phyloP scores from a whole-genome alignment of 37 sponge, comb jelly and placozoan genomes.

The Cliona cf. orientalis region DNA sequence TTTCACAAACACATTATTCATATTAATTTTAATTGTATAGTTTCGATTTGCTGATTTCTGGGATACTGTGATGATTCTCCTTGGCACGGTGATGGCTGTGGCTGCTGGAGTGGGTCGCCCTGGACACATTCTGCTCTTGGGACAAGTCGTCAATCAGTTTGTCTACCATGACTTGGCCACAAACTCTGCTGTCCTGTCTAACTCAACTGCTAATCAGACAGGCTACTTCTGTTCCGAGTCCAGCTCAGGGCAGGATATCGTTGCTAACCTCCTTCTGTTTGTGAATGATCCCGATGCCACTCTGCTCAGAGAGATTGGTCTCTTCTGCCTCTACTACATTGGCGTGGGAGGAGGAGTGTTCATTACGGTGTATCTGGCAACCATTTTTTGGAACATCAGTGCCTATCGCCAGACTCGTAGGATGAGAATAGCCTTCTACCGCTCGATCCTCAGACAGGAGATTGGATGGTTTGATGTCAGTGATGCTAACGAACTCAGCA shows the following conservation, averaged over 20 bases:
- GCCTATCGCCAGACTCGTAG: constrained; percentile 71
- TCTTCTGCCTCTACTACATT: constrained; percentile 45
- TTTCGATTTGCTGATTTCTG: constrained; percentile 70
- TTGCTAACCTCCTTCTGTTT: neutral
- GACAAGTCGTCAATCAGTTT: constrained; percentile 69
- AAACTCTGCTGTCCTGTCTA: neutral
- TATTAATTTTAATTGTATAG: constrained; percentile 33
- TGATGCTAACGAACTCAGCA: constrained; percentile 74
- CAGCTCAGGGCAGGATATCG: neutral
- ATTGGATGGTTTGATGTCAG: constrained; percentile 94
- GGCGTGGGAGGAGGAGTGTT: constrained; percentile 31
- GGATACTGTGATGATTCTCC: constrained; percentile 71
- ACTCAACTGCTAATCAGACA: too few species aligned
- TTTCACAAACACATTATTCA: neutral
- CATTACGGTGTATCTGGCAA: constrained; percentile 35
- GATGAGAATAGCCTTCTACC: constrained; percentile 81
- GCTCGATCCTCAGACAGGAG: constrained; percentile 85
- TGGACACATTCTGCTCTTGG: constrained; percentile 78
- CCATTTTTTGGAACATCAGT: constrained; percentile 50
- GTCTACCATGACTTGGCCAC: constrained; percentile 48
- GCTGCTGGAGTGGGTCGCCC: constrained; percentile 70
- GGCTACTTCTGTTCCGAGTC: too few species aligned
- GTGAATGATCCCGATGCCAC: constrained; percentile 8
- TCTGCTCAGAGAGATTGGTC: constrained; percentile 4
- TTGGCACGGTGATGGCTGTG: constrained; percentile 56